Percentiles rank a stretch among this genome's conserved stretches.
Evolutionary conservation across 2,113 vertebrate species (phyloP).

Genomic region (Sinocyclocheilus grahami): DNA sequence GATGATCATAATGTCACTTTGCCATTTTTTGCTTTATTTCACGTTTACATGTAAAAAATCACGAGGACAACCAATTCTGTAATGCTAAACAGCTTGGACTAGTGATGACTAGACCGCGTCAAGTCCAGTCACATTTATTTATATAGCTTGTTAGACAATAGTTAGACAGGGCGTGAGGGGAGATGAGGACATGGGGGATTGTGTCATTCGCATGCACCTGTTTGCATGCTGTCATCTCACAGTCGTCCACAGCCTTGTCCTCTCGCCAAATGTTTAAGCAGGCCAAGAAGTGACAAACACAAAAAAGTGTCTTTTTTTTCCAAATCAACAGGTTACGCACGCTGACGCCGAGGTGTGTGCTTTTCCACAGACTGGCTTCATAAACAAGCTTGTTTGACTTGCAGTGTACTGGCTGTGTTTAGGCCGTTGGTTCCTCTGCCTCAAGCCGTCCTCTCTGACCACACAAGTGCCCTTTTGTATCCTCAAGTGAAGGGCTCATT

Average conservation of each 20-base stretch:
- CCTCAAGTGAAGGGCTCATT: slow-evolving; percentile 76
- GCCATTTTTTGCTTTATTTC: neutral
- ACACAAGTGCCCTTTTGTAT: slow-evolving; percentile 77
- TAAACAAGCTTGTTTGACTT: slow-evolving; percentile 76
- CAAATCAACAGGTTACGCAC: neutral
- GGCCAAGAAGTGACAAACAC: slow-evolving; percentile 3
- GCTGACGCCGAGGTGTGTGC: slow-evolving; percentile 18
- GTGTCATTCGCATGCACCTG: slow-evolving; percentile 38
- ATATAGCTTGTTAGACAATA: neutral
- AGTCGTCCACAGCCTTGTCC: neutral
- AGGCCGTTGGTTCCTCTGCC: slow-evolving; percentile 65
- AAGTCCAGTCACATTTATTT: neutral
- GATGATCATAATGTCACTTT: neutral
- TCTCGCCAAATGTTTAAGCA: neutral
- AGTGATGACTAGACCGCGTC: neutral
- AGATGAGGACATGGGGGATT: slow-evolving; percentile 3
- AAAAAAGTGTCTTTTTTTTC: neutral
- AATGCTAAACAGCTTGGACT: too few species aligned
- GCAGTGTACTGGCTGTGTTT: slow-evolving; percentile 62
- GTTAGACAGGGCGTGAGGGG: neutral
- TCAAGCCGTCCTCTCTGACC: slow-evolving; percentile 60
- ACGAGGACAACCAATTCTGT: neutral
- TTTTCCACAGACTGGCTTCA: slow-evolving; percentile 69
- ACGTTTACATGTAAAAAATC: neutral
- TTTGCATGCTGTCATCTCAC: slow-evolving; percentile 24